Evolutionary conservation across 2,888 invertebrate species (phyloP).

Genomic region (Troglohyphantes excavatus): DNA sequence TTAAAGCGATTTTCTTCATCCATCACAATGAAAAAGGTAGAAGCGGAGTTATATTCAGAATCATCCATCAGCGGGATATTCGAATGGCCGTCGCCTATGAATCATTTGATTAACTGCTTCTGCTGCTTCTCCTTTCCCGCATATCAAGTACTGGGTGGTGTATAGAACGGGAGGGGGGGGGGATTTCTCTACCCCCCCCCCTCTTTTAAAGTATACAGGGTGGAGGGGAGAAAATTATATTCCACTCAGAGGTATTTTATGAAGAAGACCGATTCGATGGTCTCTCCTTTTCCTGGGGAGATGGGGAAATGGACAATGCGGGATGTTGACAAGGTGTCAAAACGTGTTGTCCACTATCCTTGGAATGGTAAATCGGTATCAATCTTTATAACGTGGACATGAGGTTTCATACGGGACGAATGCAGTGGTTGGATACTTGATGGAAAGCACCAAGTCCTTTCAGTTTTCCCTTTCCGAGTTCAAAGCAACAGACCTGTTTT

Average conservation of each 20-base stretch:
- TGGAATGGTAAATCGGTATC: neutral
- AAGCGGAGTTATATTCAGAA: conserved; percentile 69
- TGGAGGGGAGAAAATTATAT: conserved; percentile 60
- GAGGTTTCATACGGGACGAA: neutral
- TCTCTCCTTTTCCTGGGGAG: neutral
- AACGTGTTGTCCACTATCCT: conserved; percentile 19
- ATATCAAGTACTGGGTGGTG: conserved; percentile 41
- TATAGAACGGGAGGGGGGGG: neutral
- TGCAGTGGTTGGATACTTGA: neutral
- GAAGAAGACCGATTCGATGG: conserved; percentile 52
- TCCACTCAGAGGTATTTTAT: conserved; percentile 55
- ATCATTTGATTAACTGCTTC: conserved; percentile 77
- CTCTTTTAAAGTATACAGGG: neutral
- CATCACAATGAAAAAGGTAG: conserved; percentile 73
- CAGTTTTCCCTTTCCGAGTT: neutral
- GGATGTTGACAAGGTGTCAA: conserved; percentile 23
- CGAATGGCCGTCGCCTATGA: conserved; percentile 68
- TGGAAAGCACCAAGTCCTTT: neutral
- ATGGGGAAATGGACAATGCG: neutral
- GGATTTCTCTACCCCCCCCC: too few relatives aligned
- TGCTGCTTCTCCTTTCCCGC: conserved; percentile 36
- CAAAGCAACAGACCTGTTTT: too few relatives aligned
- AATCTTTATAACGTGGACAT: conserved; percentile 5
- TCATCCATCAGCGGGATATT: conserved; percentile 64
- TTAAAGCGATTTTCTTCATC: conserved; percentile 74